Percentiles rank a stretch among this genome's conserved stretches.
Evolutionary conservation across 2,888 invertebrate species (phyloP).

Genomic region (Lottia scabra): DNA sequence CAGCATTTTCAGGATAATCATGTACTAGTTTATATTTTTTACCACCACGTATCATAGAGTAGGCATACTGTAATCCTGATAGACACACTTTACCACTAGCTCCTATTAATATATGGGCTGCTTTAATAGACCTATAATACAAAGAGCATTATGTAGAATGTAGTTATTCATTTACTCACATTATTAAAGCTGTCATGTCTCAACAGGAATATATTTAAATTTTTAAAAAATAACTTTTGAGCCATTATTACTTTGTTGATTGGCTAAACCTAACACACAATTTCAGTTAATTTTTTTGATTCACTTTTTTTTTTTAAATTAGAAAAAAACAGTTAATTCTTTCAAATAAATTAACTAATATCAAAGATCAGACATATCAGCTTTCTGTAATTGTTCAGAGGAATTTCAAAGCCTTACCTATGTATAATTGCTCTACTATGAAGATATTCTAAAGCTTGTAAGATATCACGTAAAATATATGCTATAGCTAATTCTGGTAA

Average conservation of each 20-base stretch:
- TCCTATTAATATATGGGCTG: constrained; percentile 85
- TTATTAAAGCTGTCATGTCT: no score
- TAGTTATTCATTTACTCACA: no score
- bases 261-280: no score
- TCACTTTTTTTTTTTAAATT: no score
- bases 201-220: no score
- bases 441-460: constrained; percentile 85
- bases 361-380: no score
- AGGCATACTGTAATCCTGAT: constrained; percentile 84
- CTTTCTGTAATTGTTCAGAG: no score
- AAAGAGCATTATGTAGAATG: neutral
- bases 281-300: no score
- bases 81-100: constrained; percentile 80
- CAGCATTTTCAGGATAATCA: constrained; percentile 80
- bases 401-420: constrained; percentile 73
- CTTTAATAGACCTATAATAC: constrained; percentile 80
- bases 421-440: constrained; percentile 88
- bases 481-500: constrained; percentile 86
- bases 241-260: no score
- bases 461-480: constrained; percentile 82
- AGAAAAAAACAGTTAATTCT: no score
- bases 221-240: no score
- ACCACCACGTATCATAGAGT: constrained; percentile 80
- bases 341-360: no score
- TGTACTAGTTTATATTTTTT: constrained; percentile 79